Evolutionary conservation across 2,888 invertebrate species (phyloP), one percentile per base, ranked within the genome.

Genomic region (Stratiomys singularior): DNA sequence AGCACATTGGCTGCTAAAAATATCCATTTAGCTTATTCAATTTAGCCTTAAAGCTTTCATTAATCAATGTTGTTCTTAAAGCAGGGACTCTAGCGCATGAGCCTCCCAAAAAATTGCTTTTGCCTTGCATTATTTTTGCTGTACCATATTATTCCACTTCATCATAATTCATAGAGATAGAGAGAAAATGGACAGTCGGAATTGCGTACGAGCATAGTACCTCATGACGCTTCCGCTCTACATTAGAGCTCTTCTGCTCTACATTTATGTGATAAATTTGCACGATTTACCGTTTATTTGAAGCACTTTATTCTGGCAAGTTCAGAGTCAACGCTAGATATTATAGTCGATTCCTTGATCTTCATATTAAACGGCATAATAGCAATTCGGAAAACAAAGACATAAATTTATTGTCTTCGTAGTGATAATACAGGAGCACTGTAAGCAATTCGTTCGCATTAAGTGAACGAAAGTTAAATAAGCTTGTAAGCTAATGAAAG

Each of bases 301-400:
- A 44, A 67, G 67, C 15, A 37, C 67, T 67, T 67, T 44, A 23
- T 67, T 44, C 23, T 60, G 13, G 60, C 25, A 60, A 60, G 60
- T 60, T 7, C 67, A 30, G 30, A 5, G 15, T n/a, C 15, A 9
- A 37, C 66, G 18, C 67, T 18, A 7, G 46, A 44, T 67, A 21
- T 37, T 7, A 67, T 44, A 18, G 37, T 67, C 9, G 67, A 67
- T 44, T 67, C 67, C 44, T 67, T 44, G 67, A 46, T 44, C 44
- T 67, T 67, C 44, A 44, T 67, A 37, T 67, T 67, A 21, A 44
- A 44, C 67, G 44, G 21, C 67, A 44, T 67, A 21, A 37, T 67
- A 44, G 44, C 44, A 67, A 67, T 67, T 67, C 18, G n/a, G 44
- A 18, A 66, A 37, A 67, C 13, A 67, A 37, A 67, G 67, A 44